Percentiles rank a stretch among this genome's conserved stretches.
phyloP scores from a whole-genome alignment of 2,113 vertebrate species.

The Elachura formosa region DNA sequence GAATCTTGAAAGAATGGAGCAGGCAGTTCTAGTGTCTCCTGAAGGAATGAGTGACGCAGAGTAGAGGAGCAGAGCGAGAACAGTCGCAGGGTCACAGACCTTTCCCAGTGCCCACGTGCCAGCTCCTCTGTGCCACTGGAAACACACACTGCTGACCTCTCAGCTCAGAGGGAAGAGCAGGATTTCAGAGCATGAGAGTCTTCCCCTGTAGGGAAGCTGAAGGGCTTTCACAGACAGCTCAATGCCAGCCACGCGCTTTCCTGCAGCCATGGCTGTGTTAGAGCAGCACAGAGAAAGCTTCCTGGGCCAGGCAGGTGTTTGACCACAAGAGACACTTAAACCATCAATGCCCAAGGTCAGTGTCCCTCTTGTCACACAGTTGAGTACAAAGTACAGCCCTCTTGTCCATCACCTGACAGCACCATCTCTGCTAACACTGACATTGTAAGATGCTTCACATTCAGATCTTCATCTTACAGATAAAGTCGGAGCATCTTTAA shows the following conservation, averaged over 20 bases:
- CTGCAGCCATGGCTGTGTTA: not conserved
- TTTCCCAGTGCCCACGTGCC: accelerated
- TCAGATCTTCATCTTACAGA: slow-evolving; percentile 8
- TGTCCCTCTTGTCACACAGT: not conserved
- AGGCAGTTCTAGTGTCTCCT: not conserved
- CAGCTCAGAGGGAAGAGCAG: not conserved
- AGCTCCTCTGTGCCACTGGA: not conserved
- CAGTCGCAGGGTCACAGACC: not conserved
- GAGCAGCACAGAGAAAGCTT: not conserved
- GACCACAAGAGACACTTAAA: not conserved
- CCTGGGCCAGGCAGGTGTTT: not conserved
- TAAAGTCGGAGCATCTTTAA: not conserved
- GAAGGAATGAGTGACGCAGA: accelerated
- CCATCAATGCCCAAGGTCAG: accelerated
- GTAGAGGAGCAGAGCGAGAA: not conserved
- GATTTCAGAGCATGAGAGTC: not conserved
- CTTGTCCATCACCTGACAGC: not conserved
- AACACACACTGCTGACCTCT: not conserved
- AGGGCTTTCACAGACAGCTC: accelerated
- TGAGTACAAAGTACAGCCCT: not conserved
- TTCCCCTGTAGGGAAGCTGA: not conserved
- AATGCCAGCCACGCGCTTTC: accelerated
- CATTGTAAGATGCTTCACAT: not conserved
- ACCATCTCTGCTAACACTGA: not conserved
- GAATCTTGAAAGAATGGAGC: not conserved